These are phyloP conservation scores for Latrodectus elegans DNA, from an alignment of 2,888 invertebrate genomes.

Conservation along the genomic window DNA sequence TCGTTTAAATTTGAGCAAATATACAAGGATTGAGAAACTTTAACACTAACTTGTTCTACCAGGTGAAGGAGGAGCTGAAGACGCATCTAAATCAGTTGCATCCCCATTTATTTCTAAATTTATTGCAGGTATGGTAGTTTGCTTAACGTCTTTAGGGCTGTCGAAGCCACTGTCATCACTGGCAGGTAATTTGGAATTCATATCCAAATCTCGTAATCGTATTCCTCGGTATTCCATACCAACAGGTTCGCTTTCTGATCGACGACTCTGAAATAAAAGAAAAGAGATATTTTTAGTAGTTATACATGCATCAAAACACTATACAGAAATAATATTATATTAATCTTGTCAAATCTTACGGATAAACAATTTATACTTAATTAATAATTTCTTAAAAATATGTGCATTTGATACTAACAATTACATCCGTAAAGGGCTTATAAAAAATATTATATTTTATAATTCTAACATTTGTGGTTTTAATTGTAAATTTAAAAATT, in stretches of 20 bases:
- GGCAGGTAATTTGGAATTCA: not conserved
- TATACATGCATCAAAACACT: no score
- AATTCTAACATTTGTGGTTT: no score
- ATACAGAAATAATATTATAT: no score
- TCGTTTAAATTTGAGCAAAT: no score
- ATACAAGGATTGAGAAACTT: no score
- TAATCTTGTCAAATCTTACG: no score
- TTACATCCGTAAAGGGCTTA: no score
- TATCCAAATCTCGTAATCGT: not conserved
- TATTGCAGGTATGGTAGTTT: slow-evolving; percentile 1
- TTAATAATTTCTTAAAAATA: no score
- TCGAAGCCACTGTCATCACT: slow-evolving; percentile 24
- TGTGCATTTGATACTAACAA: no score
- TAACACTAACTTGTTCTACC: slow-evolving; percentile 11
- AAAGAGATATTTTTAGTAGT: not conserved
- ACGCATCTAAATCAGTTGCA: not conserved
- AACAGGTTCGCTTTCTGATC: slow-evolving; percentile 50
- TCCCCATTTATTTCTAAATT: not conserved
- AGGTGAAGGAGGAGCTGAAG: slow-evolving; percentile 47
- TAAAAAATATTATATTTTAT: no score
- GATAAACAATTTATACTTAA: no score
- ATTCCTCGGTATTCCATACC: slow-evolving; percentile 8
- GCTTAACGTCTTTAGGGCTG: slow-evolving; percentile 12
- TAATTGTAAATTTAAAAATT: no score
- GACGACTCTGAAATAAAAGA: slow-evolving; percentile 28